These are phyloP conservation scores for Rotaria socialis DNA, from an alignment of 2,888 invertebrate species.

Conservation along the genomic window DNA sequence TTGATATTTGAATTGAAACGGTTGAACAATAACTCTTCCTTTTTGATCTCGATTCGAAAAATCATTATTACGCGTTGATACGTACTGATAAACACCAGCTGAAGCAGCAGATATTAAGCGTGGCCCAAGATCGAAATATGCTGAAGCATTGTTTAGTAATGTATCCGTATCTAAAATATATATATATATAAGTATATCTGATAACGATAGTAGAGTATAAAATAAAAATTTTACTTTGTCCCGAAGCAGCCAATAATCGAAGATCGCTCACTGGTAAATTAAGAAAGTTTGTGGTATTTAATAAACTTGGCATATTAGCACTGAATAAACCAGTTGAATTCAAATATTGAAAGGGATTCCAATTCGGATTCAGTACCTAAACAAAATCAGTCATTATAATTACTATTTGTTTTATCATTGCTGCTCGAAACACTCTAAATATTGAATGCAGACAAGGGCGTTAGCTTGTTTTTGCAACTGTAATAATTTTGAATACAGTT, in stretches of 20 bases:
- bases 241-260: constrained; percentile 26
- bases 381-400: neutral
- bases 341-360: constrained; percentile 36
- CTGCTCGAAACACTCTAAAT: too few species aligned
- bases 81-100: constrained; percentile 54
- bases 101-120: constrained; percentile 50
- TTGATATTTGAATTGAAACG: neutral
- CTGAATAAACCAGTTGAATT: neutral
- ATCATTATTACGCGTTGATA: constrained; percentile 58
- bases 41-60: constrained; percentile 59
- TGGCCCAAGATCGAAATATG: constrained; percentile 57
- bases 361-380: neutral
- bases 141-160: constrained; percentile 56
- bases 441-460: too few species aligned
- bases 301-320: constrained; percentile 27
- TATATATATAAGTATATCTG: neutral
- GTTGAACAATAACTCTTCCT: constrained; percentile 51
- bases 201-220: neutral
- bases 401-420: too few species aligned
- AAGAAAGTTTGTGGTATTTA: constrained; percentile 28
- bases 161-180: constrained; percentile 43
- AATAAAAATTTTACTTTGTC: constrained; percentile 10
- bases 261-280: constrained; percentile 5
- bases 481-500: too few species aligned
- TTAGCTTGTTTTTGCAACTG: too few species aligned